Conservation (phyloP, 1,140 invertebrate genomes). For the Bombus sibiricus region DNA sequence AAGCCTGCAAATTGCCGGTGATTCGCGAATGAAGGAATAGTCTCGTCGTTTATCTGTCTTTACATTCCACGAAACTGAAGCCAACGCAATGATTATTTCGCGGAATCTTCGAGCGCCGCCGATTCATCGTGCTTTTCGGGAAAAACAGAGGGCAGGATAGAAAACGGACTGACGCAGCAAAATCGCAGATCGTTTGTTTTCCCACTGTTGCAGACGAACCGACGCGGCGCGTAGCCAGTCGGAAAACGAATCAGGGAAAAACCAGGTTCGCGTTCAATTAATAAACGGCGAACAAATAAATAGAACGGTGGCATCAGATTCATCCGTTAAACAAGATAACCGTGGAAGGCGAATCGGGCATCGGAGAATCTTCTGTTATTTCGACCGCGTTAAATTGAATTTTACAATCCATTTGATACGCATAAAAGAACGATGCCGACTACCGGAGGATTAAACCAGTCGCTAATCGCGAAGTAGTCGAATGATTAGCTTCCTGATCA, state of each 20-base stretch:
- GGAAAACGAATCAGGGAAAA: neutral
- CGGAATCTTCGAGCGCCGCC: too few species aligned
- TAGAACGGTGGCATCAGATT: neutral
- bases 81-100: neutral
- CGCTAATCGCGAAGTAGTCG: conserved; percentile 10
- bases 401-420: conserved; percentile 39
- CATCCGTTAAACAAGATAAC: conserved; percentile 18
- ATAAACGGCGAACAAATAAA: conserved; percentile 20
- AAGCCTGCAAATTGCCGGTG: neutral
- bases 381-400: conserved; percentile 32
- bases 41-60: too few species aligned
- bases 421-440: conserved; percentile 27
- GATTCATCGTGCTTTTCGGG: neutral
- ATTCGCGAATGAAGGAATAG: neutral
- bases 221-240: neutral
- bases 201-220: neutral
- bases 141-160: neutral
- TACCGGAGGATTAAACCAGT: neutral
- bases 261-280: conserved; percentile 15
- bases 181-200: conserved; percentile 1
- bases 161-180: neutral
- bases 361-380: conserved; percentile 12
- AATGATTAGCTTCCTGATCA: neutral
- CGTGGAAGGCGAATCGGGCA: too few species aligned
- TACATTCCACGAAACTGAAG: neutral